Evolutionary conservation across 2,113 vertebrate genomes (phyloP).

Genomic region (Callipepla californica): DNA sequence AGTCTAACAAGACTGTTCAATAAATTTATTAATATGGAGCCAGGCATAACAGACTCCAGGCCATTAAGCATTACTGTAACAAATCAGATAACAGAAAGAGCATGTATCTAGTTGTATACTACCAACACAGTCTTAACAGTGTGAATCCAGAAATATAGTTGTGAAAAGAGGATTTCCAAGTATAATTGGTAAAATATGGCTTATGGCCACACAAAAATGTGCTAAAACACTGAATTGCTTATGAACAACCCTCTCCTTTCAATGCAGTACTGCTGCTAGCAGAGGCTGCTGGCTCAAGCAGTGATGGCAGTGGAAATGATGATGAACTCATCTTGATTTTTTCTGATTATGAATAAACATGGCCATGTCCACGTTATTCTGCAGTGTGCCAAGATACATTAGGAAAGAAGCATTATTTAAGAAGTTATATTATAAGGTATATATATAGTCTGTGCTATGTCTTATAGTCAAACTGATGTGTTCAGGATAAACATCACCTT

Average conservation of each 20-base stretch:
- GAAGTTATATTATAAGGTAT: not conserved
- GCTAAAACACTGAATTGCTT: not conserved
- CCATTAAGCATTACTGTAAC: not conserved
- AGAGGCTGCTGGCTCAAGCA: not conserved
- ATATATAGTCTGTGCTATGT: not conserved
- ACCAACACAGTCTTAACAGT: not conserved
- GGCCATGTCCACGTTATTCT: not conserved
- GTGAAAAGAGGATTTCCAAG: not conserved
- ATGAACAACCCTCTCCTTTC: not conserved
- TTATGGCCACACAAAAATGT: not conserved
- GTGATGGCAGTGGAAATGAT: not conserved
- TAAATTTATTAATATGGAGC: not conserved
- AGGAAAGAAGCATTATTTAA: not conserved
- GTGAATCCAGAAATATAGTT: not conserved
- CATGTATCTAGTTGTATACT: not conserved
- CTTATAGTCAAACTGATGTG: not conserved
- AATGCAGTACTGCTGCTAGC: not conserved
- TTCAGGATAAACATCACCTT: slow-evolving; percentile 41
- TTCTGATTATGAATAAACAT: not conserved
- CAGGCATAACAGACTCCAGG: not conserved
- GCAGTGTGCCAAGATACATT: not conserved
- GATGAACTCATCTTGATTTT: not conserved
- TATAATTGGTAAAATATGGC: not conserved
- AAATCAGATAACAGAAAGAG: not conserved
- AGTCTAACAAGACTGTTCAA: not conserved